Percentiles rank a stretch among this genome's conserved stretches.
phyloP scores from a whole-genome alignment of 1,140 invertebrate species.

The Saccostrea cuccullata region DNA sequence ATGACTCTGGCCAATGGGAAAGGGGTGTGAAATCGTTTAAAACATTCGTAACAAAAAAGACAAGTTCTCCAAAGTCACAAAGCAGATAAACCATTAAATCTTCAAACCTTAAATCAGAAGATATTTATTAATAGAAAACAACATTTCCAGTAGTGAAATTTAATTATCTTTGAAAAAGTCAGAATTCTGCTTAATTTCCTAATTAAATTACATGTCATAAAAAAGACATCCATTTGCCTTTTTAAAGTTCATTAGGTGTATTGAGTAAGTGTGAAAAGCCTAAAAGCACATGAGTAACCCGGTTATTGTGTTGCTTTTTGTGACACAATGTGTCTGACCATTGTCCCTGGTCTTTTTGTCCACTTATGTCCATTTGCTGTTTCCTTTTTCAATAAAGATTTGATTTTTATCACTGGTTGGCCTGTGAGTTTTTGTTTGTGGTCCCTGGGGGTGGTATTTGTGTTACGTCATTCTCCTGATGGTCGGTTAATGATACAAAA shows the following conservation, averaged over 20 bases:
- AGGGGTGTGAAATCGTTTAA: neutral
- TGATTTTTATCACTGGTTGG: slow-evolving; percentile 20
- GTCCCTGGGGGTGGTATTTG: slow-evolving; percentile 15
- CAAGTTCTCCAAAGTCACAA: neutral
- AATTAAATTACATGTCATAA: neutral
- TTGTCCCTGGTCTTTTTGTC: slow-evolving; percentile 1
- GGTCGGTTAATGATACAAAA: slow-evolving; percentile 22
- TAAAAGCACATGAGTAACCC: neutral
- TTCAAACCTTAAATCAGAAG: neutral
- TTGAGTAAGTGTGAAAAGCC: neutral
- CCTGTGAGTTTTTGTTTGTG: slow-evolving; percentile 7
- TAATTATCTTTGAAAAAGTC: neutral
- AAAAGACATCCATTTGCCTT: neutral
- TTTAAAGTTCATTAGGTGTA: slow-evolving; percentile 21
- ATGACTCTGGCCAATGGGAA: neutral
- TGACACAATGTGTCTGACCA: neutral
- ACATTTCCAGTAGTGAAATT: neutral
- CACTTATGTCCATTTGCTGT: slow-evolving; percentile 2
- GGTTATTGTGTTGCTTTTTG: neutral
- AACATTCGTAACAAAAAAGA: neutral
- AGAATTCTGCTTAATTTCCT: neutral
- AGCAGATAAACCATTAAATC: neutral
- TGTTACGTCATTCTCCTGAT: slow-evolving; percentile 18
- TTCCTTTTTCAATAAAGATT: slow-evolving; percentile 35
- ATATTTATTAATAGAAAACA: neutral